phyloP scores from a whole-genome alignment of 1,140 invertebrate species.

The Vanessa tameamea region DNA sequence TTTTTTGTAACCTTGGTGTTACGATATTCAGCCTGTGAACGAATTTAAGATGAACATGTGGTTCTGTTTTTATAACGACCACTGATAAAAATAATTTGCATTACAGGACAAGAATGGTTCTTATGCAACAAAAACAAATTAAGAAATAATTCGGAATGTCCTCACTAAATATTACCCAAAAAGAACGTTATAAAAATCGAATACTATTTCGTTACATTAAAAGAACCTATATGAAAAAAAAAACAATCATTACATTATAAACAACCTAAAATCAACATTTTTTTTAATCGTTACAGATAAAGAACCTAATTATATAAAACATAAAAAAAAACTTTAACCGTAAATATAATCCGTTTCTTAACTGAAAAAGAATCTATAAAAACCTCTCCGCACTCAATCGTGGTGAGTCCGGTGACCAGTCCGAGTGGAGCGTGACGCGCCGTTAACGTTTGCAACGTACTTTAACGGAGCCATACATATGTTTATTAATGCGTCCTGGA shows the following conservation, averaged over 20 bases:
- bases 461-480: constrained; percentile 16
- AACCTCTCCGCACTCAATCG: background rate
- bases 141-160: no score
- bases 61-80: no score
- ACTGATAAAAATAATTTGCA: no score
- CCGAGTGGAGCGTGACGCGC: constrained; percentile 29
- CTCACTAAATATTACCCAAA: no score
- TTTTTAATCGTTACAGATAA: background rate
- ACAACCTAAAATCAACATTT: background rate
- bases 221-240: no score
- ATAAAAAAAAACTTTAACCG: background rate
- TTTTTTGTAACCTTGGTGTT: no score
- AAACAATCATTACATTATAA: background rate
- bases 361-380: background rate
- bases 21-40: no score
- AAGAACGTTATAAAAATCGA: no score
- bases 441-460: constrained; percentile 37
- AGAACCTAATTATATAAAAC: background rate
- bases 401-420: background rate
- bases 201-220: no score
- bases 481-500: background rate
- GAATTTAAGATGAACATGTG: no score
- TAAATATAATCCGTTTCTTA: background rate
- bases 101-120: no score
- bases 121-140: no score